phyloP scores from a whole-genome alignment of 2,888 invertebrate species.

The Eumerus sabulonum region DNA sequence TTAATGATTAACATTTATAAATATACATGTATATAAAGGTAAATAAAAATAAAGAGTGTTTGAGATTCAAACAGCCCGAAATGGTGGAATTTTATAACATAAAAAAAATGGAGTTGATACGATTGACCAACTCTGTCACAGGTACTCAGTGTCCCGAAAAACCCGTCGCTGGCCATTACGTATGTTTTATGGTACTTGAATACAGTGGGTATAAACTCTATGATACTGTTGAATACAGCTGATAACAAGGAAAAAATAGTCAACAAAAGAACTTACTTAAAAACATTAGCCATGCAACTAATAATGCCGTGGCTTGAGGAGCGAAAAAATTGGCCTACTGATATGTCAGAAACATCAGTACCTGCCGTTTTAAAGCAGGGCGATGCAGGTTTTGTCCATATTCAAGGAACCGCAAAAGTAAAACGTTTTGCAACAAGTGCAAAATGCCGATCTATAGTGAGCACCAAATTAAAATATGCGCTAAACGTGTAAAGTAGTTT shows the following conservation, averaged over 20 bases:
- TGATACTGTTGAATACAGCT: no score
- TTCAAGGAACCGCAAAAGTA: neutral
- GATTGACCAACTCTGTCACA: conserved; percentile 11
- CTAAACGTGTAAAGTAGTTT: neutral
- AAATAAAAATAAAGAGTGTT: no score
- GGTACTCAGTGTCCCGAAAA: conserved; percentile 1
- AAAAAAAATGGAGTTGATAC: conserved; percentile 5
- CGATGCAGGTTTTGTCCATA: neutral
- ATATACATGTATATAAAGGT: no score
- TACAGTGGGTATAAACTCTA: neutral
- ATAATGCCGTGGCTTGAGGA: neutral
- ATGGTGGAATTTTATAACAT: conserved; percentile 1
- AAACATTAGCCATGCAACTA: conserved; percentile 13
- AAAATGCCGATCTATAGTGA: neutral
- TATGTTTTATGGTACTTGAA: neutral
- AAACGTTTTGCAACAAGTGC: no score
- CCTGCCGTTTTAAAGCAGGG: neutral
- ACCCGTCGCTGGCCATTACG: neutral
- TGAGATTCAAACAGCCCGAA: no score
- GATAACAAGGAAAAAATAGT: conserved; percentile 2
- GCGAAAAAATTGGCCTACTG: neutral
- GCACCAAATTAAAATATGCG: conserved; percentile 11
- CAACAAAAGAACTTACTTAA: conserved; percentile 5
- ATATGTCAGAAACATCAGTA: neutral
- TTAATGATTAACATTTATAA: no score